Base-by-base conservation (phyloP, 2,888 invertebrate species). In the Archaeoteleia sp. region DNA sequence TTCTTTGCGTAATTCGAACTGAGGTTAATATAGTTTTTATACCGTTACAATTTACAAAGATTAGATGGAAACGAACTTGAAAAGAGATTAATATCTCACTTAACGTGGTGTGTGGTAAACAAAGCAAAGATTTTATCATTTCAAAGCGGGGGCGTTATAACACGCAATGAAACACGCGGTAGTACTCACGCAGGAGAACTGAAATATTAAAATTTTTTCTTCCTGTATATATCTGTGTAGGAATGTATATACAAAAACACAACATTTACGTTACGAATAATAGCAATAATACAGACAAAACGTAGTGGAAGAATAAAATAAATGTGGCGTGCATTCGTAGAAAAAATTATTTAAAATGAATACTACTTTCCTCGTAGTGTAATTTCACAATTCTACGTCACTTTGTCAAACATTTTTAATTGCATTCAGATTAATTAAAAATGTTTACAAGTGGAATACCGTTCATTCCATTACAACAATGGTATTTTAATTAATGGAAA, bases 81-180 rank as follows among this genome's bases (percentile, higher is more conserved):
- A 58, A 40, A 43, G 49, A 70, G 70, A 70, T 70, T 70, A 67
- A 70, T 70, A 70, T 70, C 70, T 66, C 65, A 67, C 60, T 67
- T 67, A 65, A 65, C 61, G 35, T 61, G 55, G 54, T 63, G 40
- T 65, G 65, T 34, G 65, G 66, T 62, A 71, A 66, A 71, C 66
- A 66, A 71, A 66, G 32, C 67, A 34, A 57, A 68, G 65, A 67
- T 65, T 68, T 46, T 70, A 66, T 71, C 71, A 53, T 62, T 53
- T 42, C 58, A 46, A 55, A 45, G 58, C 62, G 57, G 58, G 48
- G 58, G 65, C 61, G 65, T 68, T 68, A 66, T 58, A 67, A 66
- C 68, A 68, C 67, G 71, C 68, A 65, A 71, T 68, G 32, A 66
- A 71, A 62, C 60, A 62, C 45, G 37, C 9, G 39, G 34, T 37